A percentile compares a stretch with the other conserved stretches of the same genome.
These are phyloP conservation scores for Subacronicta megacephala DNA, from an alignment of 2,888 invertebrate species.

Conservation along the genomic window DNA sequence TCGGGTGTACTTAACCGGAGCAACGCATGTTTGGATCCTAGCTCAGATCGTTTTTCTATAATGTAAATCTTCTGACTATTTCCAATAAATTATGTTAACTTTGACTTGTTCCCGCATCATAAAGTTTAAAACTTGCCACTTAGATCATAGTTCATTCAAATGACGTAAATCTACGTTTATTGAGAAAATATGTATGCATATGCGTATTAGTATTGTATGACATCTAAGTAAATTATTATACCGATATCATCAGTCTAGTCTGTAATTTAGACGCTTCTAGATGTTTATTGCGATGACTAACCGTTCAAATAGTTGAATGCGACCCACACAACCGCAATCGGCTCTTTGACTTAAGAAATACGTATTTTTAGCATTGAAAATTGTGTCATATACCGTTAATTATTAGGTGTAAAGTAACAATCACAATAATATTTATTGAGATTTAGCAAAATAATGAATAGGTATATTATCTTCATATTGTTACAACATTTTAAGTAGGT, in stretches of 20 bases:
- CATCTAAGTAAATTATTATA: conserved; percentile 37
- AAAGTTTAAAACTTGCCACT: too few species aligned
- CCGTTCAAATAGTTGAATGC: conserved; percentile 75
- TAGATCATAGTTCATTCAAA: too few species aligned
- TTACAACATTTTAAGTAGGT: not conserved
- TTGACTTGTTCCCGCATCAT: too few species aligned
- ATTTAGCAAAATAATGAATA: conserved; percentile 10
- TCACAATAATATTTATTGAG: conserved; percentile 17
- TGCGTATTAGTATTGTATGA: not conserved
- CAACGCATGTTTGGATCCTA: too few species aligned
- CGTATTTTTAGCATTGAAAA: conserved; percentile 35
- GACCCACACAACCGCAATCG: conserved; percentile 80
- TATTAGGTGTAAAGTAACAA: conserved; percentile 39
- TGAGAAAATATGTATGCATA: not conserved
- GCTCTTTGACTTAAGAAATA: conserved; percentile 73
- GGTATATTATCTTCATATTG: too few species aligned
- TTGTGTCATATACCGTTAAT: conserved; percentile 36
- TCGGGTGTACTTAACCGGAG: too few species aligned
- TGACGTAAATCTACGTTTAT: too few species aligned
- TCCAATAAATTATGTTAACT: too few species aligned
- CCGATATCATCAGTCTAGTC: conserved; percentile 73
- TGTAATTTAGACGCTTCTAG: conserved; percentile 78
- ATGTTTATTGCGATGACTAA: conserved; percentile 83
- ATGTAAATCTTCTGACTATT: too few species aligned
- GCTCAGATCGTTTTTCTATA: too few species aligned